Percentiles rank a stretch among this genome's conserved stretches.
Conservation (phyloP, 2,113 vertebrate species). For the Numenius arquata region DNA sequence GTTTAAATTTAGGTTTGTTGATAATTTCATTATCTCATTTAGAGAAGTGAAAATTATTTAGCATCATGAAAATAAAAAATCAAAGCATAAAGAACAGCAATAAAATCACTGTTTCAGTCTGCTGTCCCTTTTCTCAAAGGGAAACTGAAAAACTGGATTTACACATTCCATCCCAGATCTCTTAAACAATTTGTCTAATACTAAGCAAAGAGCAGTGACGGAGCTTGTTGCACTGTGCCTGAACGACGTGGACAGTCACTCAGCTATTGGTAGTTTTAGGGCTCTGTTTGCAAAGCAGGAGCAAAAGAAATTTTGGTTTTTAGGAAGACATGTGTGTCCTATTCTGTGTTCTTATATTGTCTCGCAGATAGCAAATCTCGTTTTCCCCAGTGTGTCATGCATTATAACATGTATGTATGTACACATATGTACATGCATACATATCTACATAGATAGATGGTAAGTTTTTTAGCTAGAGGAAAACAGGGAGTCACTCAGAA, state of each 20-base stretch:
- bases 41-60: background rate
- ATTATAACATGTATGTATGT: background rate
- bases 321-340: background rate
- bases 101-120: background rate
- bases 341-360: background rate
- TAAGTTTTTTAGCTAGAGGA: background rate
- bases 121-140: background rate
- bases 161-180: background rate
- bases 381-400: background rate
- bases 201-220: background rate
- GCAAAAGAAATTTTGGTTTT: background rate
- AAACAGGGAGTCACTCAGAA: background rate
- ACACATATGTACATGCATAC: background rate
- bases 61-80: background rate
- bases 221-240: background rate
- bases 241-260: background rate
- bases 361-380: background rate
- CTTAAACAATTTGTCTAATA: background rate
- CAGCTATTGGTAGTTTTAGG: background rate
- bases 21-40: background rate
- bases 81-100: background rate
- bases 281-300: background rate
- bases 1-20: background rate
- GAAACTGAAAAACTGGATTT: background rate
- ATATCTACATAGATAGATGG: rapidly evolving